phyloP scores from a whole-genome alignment of 2,888 invertebrate species.

The Polylopha cassiicola region DNA sequence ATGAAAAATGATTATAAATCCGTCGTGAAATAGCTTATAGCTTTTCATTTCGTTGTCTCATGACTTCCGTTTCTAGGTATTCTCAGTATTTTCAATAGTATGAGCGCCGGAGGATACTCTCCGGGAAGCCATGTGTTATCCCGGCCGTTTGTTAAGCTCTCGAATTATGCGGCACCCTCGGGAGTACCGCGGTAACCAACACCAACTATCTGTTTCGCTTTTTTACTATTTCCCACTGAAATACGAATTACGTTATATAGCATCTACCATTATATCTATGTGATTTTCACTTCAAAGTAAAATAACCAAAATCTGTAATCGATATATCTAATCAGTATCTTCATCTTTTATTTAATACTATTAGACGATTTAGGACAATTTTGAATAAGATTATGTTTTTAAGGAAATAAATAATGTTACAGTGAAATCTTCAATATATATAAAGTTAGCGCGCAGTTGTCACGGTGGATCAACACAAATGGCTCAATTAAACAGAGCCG shows the following conservation, averaged over 20 bases:
- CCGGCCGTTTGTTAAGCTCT: slow-evolving; percentile 51
- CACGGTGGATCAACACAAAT: slow-evolving; percentile 61
- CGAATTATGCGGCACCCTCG: slow-evolving; percentile 57
- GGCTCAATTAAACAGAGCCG: slow-evolving; percentile 65
- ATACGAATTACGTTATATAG: too few relatives aligned
- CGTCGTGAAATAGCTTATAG: neutral
- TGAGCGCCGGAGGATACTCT: slow-evolving; percentile 44
- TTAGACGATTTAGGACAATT: too few relatives aligned
- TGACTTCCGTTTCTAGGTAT: neutral
- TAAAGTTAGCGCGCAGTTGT: slow-evolving; percentile 51
- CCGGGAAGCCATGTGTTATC: slow-evolving; percentile 49
- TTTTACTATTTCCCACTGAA: slow-evolving; percentile 41
- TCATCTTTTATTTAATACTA: too few relatives aligned
- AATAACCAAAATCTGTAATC: too few relatives aligned
- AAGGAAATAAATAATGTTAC: too few relatives aligned
- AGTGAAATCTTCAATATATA: too few relatives aligned
- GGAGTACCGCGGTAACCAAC: slow-evolving; percentile 47
- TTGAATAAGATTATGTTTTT: too few relatives aligned
- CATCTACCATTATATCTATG: too few relatives aligned
- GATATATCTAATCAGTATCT: too few relatives aligned
- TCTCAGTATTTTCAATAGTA: slow-evolving; percentile 22
- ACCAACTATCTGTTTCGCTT: slow-evolving; percentile 35
- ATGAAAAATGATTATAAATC: too few relatives aligned
- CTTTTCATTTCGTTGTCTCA: slow-evolving; percentile 1
- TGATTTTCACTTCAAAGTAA: too few relatives aligned